phyloP scores from a whole-genome alignment of 35 echinoderm and acorn worm species.

The Lytechinus pictus region DNA sequence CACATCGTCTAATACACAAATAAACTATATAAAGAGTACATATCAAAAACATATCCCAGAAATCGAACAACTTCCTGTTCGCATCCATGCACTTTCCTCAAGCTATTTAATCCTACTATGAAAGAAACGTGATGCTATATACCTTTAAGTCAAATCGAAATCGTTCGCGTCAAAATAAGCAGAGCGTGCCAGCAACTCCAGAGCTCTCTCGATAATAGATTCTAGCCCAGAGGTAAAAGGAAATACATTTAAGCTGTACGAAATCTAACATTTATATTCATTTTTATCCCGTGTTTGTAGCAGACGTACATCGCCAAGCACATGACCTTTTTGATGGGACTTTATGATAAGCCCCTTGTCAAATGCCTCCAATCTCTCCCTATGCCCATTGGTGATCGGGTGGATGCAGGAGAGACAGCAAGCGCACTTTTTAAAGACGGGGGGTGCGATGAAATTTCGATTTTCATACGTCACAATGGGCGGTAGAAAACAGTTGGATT shows the following conservation, averaged over 20 bases:
- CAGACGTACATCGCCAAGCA: background rate
- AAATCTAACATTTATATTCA: slow-evolving; percentile 21
- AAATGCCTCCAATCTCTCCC: background rate
- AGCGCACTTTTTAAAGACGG: background rate
- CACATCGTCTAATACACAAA: too few relatives aligned
- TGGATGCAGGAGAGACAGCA: background rate
- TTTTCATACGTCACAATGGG: background rate
- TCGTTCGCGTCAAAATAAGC: background rate
- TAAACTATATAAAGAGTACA: too few relatives aligned
- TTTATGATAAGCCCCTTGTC: slow-evolving; percentile 11
- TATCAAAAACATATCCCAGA: too few relatives aligned
- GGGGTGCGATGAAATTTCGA: slow-evolving; percentile 9
- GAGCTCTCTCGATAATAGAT: background rate
- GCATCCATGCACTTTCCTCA: too few relatives aligned
- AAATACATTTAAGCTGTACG: slow-evolving; percentile 3
- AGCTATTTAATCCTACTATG: background rate
- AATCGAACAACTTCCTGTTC: too few relatives aligned
- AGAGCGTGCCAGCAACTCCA: background rate
- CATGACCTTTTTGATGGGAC: slow-evolving; percentile 10
- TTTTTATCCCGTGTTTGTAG: background rate
- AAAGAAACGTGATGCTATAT: background rate
- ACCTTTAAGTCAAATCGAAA: background rate
- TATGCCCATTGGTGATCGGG: background rate
- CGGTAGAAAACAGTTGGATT: background rate
- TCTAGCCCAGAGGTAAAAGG: background rate